Percentiles rank a stretch among this genome's conserved stretches.
Conservation (phyloP, 2,797 vertebrate species). For the Eleutherodactylus coqui region DNA sequence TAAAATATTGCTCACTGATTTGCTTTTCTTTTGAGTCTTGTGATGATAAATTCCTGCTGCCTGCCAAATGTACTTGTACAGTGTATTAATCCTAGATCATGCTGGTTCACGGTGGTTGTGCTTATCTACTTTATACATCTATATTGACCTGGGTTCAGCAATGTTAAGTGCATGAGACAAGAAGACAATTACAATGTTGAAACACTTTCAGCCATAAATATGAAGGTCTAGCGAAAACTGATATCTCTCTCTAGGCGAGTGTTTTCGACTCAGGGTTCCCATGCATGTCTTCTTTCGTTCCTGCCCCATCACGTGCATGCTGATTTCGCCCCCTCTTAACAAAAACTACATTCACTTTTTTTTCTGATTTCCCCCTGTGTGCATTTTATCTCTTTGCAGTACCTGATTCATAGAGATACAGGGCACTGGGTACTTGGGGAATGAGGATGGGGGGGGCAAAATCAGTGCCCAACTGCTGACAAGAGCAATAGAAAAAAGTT, state of each 20-base stretch:
- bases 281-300: too few relatives aligned
- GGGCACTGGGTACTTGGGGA: too few relatives aligned
- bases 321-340: too few relatives aligned
- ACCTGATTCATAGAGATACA: too few relatives aligned
- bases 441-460: too few relatives aligned
- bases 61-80: conserved; percentile 2
- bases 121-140: neutral
- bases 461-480: too few relatives aligned
- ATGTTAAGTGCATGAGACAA: neutral
- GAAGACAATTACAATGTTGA: neutral
- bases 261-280: too few relatives aligned
- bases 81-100: neutral
- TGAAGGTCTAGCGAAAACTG: neutral
- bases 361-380: too few relatives aligned
- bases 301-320: too few relatives aligned
- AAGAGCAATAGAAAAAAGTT: too few relatives aligned
- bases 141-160: neutral
- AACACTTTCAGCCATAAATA: neutral
- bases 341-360: too few relatives aligned
- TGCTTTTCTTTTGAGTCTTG: neutral
- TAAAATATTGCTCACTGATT: neutral
- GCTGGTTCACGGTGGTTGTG: neutral
- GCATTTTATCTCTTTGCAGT: too few relatives aligned
- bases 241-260: neutral
- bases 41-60: neutral